phyloP scores from a whole-genome alignment of 2,797 vertebrate genomes.

The Acrocephalus scirpaceus region DNA sequence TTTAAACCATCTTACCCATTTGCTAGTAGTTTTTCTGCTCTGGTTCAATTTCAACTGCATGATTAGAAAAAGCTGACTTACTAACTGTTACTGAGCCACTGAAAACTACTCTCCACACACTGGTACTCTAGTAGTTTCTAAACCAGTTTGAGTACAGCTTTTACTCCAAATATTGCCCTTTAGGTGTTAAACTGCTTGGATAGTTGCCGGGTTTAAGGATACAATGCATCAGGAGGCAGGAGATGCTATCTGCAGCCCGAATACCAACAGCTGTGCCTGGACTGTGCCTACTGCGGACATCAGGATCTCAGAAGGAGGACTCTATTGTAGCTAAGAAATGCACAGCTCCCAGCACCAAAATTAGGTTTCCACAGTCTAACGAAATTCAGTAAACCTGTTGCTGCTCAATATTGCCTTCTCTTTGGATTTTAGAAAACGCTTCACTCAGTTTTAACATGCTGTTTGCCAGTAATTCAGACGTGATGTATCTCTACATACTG shows the following conservation, averaged over 20 bases:
- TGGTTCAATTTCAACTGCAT: background rate
- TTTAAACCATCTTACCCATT: background rate
- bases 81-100: background rate
- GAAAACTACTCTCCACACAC: background rate
- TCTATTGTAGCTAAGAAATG: background rate
- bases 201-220: background rate
- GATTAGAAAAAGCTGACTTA: background rate
- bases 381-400: background rate
- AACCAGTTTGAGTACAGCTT: rapidly evolving
- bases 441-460: background rate
- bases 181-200: background rate
- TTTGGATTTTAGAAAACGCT: background rate
- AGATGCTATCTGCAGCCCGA: background rate
- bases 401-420: background rate
- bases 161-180: background rate
- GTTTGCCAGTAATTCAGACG: background rate
- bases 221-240: background rate
- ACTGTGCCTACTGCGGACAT: background rate
- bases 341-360: background rate
- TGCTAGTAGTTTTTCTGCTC: background rate
- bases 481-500: background rate
- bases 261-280: background rate
- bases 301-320: background rate
- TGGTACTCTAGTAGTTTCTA: background rate
- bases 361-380: background rate